A percentile compares a stretch with the other conserved stretches of the same genome.
These are phyloP conservation scores for Paramisgurnus dabryanus DNA, from an alignment of 2,113 vertebrate species.

Conservation along the genomic window DNA sequence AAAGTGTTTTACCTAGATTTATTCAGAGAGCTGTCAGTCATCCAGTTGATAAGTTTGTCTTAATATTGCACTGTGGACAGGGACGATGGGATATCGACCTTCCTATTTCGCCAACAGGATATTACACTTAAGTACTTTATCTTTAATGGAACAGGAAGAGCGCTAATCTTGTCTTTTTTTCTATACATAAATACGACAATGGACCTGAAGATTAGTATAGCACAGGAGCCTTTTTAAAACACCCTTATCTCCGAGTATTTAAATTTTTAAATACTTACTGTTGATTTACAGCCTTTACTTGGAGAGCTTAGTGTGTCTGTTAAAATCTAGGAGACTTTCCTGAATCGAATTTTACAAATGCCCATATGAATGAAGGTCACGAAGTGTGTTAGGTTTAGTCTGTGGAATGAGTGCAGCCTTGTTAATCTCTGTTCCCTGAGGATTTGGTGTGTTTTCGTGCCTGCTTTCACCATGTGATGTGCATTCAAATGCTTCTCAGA, in stretches of 20 bases:
- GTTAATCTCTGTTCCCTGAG: neutral
- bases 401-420: constrained; percentile 1
- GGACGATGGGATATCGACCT: constrained; percentile 29
- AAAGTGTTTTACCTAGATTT: constrained; percentile 48
- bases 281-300: neutral
- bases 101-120: constrained; percentile 22
- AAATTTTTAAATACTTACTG: neutral
- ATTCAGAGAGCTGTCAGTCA: constrained; percentile 48
- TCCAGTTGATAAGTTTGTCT: neutral
- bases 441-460: neutral
- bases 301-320: neutral
- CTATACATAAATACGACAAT: constrained; percentile 12
- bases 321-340: neutral
- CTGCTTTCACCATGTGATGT: constrained; percentile 56
- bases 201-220: neutral
- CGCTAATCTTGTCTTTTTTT: constrained; percentile 6
- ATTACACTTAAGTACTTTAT: constrained; percentile 7
- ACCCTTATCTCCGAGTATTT: neutral
- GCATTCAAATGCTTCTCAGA: constrained; percentile 13
- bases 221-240: neutral
- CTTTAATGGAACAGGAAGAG: constrained; percentile 14
- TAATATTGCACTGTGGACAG: neutral
- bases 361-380: constrained; percentile 7
- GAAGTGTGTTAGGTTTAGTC: neutral
- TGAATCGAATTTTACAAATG: neutral